Percentiles rank a stretch among this genome's conserved stretches.
These are phyloP conservation scores for Phengaris arion DNA, from an alignment of 2,888 invertebrate genomes.

Conservation along the genomic window DNA sequence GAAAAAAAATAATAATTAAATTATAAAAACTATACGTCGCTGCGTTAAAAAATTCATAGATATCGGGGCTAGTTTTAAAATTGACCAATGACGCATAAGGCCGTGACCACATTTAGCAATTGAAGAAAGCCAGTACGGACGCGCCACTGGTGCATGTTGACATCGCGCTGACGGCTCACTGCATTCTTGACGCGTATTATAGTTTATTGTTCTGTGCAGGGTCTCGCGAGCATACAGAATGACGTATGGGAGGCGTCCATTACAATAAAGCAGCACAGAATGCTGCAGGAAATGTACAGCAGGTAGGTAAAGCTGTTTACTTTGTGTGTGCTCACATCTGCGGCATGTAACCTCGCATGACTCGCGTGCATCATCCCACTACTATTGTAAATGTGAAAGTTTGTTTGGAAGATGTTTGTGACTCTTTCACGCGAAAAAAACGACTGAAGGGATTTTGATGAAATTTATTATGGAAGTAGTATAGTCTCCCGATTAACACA, in stretches of 20 bases:
- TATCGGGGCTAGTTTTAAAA: background rate
- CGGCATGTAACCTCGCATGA: slow-evolving; percentile 29
- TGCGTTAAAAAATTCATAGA: background rate
- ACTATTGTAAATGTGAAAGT: background rate
- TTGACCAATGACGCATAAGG: too few relatives aligned
- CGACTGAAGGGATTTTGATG: too few relatives aligned
- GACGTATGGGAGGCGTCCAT: slow-evolving; percentile 85
- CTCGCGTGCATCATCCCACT: background rate
- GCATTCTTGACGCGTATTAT: background rate
- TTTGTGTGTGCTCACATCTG: slow-evolving; percentile 37
- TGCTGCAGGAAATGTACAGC: slow-evolving; percentile 76
- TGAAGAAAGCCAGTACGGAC: too few relatives aligned
- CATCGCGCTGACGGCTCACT: too few relatives aligned
- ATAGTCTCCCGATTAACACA: too few relatives aligned
- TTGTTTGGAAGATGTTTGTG: too few relatives aligned
- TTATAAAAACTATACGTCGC: too few relatives aligned
- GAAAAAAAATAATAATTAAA: background rate
- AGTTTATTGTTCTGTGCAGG: slow-evolving; percentile 49
- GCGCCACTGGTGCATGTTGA: too few relatives aligned
- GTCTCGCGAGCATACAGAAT: slow-evolving; percentile 67
- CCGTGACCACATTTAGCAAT: too few relatives aligned
- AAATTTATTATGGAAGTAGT: too few relatives aligned
- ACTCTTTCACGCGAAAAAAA: too few relatives aligned
- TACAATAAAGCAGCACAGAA: slow-evolving; percentile 81
- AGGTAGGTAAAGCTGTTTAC: slow-evolving; percentile 62